Conservation (phyloP, 1,140 invertebrate genomes). For the Cheumatopsyche charites region DNA sequence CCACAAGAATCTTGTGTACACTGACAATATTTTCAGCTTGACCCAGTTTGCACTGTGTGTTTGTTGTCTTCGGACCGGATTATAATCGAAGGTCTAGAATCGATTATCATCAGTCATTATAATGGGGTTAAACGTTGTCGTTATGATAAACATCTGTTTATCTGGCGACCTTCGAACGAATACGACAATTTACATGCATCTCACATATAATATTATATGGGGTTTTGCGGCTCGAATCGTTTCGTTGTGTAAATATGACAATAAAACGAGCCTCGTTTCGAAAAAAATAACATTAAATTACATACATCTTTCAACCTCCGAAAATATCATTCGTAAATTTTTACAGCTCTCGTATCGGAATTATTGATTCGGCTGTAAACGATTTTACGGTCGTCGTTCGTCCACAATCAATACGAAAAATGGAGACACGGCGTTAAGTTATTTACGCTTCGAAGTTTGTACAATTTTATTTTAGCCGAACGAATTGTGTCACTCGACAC, state of each 20-base stretch:
- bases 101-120: background rate
- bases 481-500: background rate
- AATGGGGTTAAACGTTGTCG: background rate
- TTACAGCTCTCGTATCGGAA: constrained; percentile 8
- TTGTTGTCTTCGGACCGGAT: background rate
- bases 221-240: background rate
- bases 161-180: background rate
- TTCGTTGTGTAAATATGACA: constrained; percentile 1
- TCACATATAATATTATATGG: background rate
- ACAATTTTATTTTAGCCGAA: background rate
- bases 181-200: background rate
- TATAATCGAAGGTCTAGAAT: background rate
- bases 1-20: too few species aligned
- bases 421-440: background rate
- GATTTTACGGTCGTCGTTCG: constrained; percentile 12
- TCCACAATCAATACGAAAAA: constrained; percentile 6
- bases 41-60: background rate
- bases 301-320: constrained; percentile 9
- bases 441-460: too few species aligned
- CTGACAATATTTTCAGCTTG: background rate
- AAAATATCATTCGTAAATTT: constrained; percentile 8
- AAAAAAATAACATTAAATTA: constrained; percentile 6
- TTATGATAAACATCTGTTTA: background rate
- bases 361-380: constrained; percentile 15
- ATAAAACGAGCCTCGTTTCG: background rate